Evolutionary conservation across 2,888 invertebrate species (phyloP).

Genomic region (Chaetogeoica ovagalla): DNA sequence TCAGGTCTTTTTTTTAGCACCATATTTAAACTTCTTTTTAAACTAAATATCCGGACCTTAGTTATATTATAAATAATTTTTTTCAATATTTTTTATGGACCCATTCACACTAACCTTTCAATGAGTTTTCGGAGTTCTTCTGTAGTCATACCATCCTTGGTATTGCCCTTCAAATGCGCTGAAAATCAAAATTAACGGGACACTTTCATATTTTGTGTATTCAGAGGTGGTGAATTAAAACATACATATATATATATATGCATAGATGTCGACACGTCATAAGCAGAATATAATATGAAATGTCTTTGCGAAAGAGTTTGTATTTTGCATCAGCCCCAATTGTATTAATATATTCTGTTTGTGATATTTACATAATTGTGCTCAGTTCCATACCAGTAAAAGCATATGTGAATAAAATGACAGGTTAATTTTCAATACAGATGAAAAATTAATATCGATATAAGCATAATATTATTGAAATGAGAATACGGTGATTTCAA

Average conservation of each 20-base stretch:
- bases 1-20: too few relatives aligned
- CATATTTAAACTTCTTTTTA: too few relatives aligned
- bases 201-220: slow-evolving; percentile 34
- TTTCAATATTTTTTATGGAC: not conserved
- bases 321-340: not conserved
- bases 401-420: not conserved
- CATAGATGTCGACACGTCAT: slow-evolving; percentile 14
- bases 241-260: not conserved
- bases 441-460: not conserved
- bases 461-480: too few relatives aligned
- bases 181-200: slow-evolving; percentile 62
- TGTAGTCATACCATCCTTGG: slow-evolving; percentile 90
- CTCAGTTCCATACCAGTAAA: not conserved
- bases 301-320: not conserved
- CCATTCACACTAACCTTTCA: slow-evolving; percentile 82
- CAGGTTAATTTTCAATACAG: not conserved
- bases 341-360: not conserved
- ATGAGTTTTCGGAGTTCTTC: slow-evolving; percentile 97
- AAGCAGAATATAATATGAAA: not conserved
- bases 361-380: not conserved
- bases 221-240: slow-evolving; percentile 3
- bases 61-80: not conserved
- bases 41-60: too few relatives aligned
- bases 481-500: too few relatives aligned
- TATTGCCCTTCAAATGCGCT: slow-evolving; percentile 69